Conservation (phyloP, 2,113 vertebrate genomes). For the Struthidea cinerea region DNA sequence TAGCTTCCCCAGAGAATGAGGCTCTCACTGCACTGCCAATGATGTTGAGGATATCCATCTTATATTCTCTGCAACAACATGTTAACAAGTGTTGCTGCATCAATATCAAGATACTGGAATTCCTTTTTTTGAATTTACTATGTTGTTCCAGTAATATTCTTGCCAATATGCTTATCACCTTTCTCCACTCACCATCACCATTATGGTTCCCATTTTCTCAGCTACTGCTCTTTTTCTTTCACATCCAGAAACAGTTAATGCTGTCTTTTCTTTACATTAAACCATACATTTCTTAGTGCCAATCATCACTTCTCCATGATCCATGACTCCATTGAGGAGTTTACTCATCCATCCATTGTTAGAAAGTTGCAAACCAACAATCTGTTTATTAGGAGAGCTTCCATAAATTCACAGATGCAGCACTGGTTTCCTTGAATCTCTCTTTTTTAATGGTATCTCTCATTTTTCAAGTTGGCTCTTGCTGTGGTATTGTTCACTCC, state of each 20-base stretch:
- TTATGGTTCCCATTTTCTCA: neutral
- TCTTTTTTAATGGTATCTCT: neutral
- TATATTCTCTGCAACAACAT: neutral
- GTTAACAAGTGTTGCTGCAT: neutral
- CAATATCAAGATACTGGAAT: neutral
- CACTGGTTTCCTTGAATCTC: neutral
- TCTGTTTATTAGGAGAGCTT: neutral
- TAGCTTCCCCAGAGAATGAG: neutral
- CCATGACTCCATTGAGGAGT: too few relatives aligned
- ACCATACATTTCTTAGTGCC: neutral
- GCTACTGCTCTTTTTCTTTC: neutral
- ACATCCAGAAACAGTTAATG: neutral
- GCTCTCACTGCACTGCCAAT: neutral
- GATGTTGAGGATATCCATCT: neutral
- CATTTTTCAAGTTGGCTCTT: neutral
- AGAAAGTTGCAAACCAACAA: neutral
- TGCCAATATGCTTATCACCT: neutral
- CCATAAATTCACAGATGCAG: accelerated
- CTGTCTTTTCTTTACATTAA: neutral
- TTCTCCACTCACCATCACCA: neutral
- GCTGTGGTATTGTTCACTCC: neutral
- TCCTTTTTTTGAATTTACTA: neutral
- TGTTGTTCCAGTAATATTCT: neutral
- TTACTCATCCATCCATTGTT: neutral
- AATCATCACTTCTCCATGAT: neutral